Base-by-base conservation (phyloP, 2,888 invertebrate genomes). In the Erebia epiphron region DNA sequence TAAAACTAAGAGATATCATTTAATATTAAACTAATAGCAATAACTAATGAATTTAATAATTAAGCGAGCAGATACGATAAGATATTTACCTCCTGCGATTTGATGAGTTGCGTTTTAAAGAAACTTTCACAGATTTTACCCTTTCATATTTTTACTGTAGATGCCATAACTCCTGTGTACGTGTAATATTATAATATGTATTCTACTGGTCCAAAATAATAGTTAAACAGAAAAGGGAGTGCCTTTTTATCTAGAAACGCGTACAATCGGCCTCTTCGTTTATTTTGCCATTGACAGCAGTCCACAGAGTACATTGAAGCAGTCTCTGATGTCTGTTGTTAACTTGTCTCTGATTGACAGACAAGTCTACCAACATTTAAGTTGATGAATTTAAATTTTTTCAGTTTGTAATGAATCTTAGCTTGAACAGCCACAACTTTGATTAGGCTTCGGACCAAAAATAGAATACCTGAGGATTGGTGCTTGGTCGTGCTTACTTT, bases 161-260 rank as follows among this genome's bases (percentile, higher is more conserved):
- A 66, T 62, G 68, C 68, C 70, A 70, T 72, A 62, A 66, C 62
- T 62, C 57, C 52, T 67, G 50, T 67, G 63, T 62, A n/a, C 68
- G 46, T 46, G 50, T 54, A 57, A 21, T 49, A 65, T 43, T 50
- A 41, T 60, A 65, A 43, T 50, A 49, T 60, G 43, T 60, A 68
- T 62, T 67, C 56, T 65, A 63, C 26, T 21, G n/a, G 18, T 43
- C 58, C 46, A 56, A 67, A 68, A 65, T 64, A 56, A 67, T 67
- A 73, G 52, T 73, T 43, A 66, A 69, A 67, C 50, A 67, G 68
- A 77, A 78, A 75, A 75, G 77, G 77, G 78, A 78, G 78, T 77
- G 77, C 73, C 77, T 67, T 73, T 58, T 73, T 72, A 68, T 62
- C 67, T 57, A 70, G 46, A 69, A 75, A 75, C 73, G 71, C 76